These are phyloP conservation scores for Mellivora capensis DNA, from an alignment of 2,113 vertebrate genomes.

Conservation along the genomic window DNA sequence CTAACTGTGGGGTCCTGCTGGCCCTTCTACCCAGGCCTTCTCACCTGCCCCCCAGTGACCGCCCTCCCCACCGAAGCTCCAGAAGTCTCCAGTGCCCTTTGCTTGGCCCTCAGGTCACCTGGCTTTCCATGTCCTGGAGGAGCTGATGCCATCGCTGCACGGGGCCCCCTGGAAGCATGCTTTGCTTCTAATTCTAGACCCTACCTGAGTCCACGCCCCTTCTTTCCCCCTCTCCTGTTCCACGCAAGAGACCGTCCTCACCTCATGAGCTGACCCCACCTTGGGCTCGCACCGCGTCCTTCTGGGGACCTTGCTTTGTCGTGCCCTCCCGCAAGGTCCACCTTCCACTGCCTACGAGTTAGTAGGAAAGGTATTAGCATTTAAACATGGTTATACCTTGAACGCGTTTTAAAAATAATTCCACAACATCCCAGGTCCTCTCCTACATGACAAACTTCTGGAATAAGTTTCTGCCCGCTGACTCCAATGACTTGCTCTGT, in stretches of 20 bases:
- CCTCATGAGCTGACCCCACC: not conserved
- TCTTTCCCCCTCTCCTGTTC: no score
- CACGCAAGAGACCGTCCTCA: not conserved
- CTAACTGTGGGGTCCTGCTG: not conserved
- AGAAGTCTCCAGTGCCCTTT: not conserved
- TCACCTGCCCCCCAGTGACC: not conserved
- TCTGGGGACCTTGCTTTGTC: accelerated
- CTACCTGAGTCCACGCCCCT: accelerated
- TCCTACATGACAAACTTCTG: not conserved
- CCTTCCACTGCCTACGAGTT: not conserved
- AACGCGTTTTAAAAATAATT: not conserved
- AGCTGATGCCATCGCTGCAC: accelerated
- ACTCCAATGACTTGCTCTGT: not conserved
- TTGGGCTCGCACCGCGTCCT: not conserved
- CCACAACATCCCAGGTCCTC: not conserved
- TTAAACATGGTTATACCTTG: not conserved
- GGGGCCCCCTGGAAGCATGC: not conserved
- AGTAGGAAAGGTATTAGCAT: no score
- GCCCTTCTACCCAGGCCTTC: not conserved
- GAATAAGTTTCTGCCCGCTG: not conserved
- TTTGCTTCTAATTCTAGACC: accelerated
- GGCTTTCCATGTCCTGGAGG: not conserved
- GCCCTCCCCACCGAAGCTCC: not conserved
- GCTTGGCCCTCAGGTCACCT: accelerated
- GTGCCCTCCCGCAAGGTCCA: not conserved